Conservation (phyloP, 2,888 invertebrate genomes). For the Onchidella celtica region DNA sequence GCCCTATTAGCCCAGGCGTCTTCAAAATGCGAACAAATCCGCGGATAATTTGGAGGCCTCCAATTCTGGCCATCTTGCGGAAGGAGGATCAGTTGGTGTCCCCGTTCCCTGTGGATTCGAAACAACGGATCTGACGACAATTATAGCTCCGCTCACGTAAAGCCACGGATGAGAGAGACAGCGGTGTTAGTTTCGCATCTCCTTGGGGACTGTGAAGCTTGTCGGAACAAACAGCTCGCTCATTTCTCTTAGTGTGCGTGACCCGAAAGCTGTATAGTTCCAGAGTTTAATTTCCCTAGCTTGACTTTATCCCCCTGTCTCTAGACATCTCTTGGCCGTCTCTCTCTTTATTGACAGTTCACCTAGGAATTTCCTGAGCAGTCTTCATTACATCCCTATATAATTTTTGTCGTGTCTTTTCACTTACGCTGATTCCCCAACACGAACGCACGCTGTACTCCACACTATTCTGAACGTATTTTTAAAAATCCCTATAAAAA, state of each 20-base stretch:
- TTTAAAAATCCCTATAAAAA: too few species aligned
- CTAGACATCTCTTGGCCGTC: neutral
- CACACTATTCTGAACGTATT: too few species aligned
- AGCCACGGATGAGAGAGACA: slow-evolving; percentile 43
- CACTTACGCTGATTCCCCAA: too few species aligned
- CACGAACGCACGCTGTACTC: too few species aligned
- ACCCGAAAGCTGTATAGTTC: slow-evolving; percentile 38
- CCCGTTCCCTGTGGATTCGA: slow-evolving; percentile 42
- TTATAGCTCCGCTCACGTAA: slow-evolving; percentile 52
- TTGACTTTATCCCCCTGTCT: slow-evolving; percentile 41
- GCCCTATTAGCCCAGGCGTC: slow-evolving; percentile 43
- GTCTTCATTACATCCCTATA: neutral
- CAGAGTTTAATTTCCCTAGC: slow-evolving; percentile 41
- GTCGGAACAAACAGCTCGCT: slow-evolving; percentile 35
- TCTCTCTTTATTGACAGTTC: neutral
- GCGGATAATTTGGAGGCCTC: slow-evolving; percentile 46
- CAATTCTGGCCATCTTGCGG: slow-evolving; percentile 49
- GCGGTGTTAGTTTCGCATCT: slow-evolving; percentile 51
- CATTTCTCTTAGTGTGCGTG: slow-evolving; percentile 42
- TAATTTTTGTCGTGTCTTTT: too few species aligned
- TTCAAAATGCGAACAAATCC: slow-evolving; percentile 43
- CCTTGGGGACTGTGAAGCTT: slow-evolving; percentile 37
- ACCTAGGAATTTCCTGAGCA: neutral
- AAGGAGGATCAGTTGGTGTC: slow-evolving; percentile 48
- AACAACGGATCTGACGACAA: slow-evolving; percentile 50